Conservation (phyloP, 2,797 vertebrate genomes). For the Pogoniulus pusillus region DNA sequence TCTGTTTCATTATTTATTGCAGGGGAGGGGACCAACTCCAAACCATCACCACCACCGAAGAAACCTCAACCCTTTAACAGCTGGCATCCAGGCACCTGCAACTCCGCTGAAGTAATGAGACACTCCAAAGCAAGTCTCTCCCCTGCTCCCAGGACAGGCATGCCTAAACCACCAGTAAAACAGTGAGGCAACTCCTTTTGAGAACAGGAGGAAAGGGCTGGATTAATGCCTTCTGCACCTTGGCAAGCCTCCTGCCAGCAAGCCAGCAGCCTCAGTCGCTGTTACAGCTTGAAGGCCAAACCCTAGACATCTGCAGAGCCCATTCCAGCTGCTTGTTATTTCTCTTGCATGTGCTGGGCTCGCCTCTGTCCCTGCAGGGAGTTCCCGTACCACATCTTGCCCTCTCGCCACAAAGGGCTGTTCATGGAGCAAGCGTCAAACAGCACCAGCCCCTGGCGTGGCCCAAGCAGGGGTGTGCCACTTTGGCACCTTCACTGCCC, state of each 20-base stretch:
- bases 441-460: not conserved
- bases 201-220: not conserved
- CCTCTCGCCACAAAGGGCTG: not conserved
- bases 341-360: not conserved
- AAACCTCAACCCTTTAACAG: not conserved
- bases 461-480: not conserved
- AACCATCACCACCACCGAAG: not conserved
- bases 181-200: not conserved
- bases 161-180: not conserved
- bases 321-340: slow-evolving; percentile 4
- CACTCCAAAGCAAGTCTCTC: not conserved
- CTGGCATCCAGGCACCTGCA: not conserved
- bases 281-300: not conserved
- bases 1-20: slow-evolving; percentile 29
- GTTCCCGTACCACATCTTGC: not conserved
- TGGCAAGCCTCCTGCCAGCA: not conserved
- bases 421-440: not conserved
- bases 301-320: not conserved
- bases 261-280: not conserved
- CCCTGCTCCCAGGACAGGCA: not conserved
- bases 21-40: not conserved
- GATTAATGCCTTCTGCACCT: not conserved
- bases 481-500: not conserved
- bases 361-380: not conserved
- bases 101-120: not conserved